Conservation (phyloP, 1,140 invertebrate genomes). For the Aphis gossypii region DNA sequence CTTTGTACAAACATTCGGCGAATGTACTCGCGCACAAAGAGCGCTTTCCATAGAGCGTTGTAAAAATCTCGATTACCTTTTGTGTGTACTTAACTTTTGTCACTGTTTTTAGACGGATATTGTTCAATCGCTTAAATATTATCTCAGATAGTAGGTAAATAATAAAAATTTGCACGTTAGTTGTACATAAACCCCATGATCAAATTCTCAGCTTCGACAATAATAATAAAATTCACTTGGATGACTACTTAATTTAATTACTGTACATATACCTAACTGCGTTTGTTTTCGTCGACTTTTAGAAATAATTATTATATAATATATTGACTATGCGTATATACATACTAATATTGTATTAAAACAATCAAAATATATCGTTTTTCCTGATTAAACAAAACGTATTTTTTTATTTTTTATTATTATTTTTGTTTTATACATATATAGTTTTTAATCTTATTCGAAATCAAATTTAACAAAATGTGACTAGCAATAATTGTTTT, state of each 20-base stretch:
- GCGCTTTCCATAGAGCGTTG: neutral
- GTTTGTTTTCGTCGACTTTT: slow-evolving; percentile 2
- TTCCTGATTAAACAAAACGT: slow-evolving; percentile 9
- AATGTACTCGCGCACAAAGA: neutral
- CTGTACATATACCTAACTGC: neutral
- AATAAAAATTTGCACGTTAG: neutral
- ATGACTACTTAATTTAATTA: neutral
- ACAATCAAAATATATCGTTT: neutral
- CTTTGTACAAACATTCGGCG: neutral
- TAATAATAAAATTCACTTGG: neutral
- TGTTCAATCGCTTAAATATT: neutral
- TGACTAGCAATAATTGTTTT: slow-evolving; percentile 16
- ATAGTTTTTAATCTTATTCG: neutral
- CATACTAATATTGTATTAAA: neutral
- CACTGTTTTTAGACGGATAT: neutral
- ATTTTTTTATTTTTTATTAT: slow-evolving; percentile 6
- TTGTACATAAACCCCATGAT: neutral
- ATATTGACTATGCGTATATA: neutral
- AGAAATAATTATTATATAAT: slow-evolving; percentile 7
- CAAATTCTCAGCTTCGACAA: neutral
- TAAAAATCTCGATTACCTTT: neutral
- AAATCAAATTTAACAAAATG: slow-evolving; percentile 15
- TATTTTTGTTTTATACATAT: slow-evolving; percentile 20
- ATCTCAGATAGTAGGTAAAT: neutral
- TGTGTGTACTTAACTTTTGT: neutral